A percentile compares a stretch with the other conserved stretches of the same genome.
These are phyloP conservation scores for Hypsibius dujardini DNA, from an alignment of 1,140 invertebrate genomes.

Conservation along the genomic window DNA sequence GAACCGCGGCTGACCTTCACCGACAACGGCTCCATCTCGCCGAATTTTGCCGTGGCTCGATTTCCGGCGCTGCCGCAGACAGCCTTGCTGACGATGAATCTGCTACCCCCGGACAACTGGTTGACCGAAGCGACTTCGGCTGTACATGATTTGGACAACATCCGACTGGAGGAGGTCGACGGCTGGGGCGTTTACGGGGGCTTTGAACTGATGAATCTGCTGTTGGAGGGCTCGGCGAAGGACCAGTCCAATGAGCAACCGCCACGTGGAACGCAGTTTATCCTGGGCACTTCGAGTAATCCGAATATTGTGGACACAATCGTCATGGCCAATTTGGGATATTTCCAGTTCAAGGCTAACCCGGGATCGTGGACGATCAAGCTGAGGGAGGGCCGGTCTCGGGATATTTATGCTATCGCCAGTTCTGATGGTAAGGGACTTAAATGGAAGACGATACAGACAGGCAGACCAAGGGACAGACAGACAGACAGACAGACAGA, in stretches of 20 bases:
- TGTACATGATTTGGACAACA: conserved; percentile 94
- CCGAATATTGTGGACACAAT: conserved; percentile 80
- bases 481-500: too few relatives aligned
- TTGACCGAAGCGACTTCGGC: conserved; percentile 77
- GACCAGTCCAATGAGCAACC: conserved; percentile 75
- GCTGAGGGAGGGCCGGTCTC: neutral
- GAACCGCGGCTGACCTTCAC: conserved; percentile 69
- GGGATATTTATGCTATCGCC: conserved; percentile 6
- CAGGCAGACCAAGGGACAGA: too few relatives aligned
- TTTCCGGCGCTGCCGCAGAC: conserved; percentile 60
- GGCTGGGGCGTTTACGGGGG: conserved; percentile 43
- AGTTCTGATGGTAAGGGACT: too few relatives aligned
- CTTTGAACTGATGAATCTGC: conserved; percentile 74
- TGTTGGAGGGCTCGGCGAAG: conserved; percentile 79
- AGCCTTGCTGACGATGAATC: conserved; percentile 78
- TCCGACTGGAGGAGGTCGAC: conserved; percentile 48
- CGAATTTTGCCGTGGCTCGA: conserved; percentile 34
- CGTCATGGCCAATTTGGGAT: conserved; percentile 97
- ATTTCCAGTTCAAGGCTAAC: conserved; percentile 92
- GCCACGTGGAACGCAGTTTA: conserved; percentile 85
- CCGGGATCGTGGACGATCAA: conserved; percentile 81
- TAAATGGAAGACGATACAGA: too few relatives aligned
- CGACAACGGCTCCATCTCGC: conserved; percentile 41
- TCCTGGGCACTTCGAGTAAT: conserved; percentile 61
- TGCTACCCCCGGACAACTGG: conserved; percentile 96